Evolutionary conservation across 2,888 invertebrate genomes (phyloP).

Genomic region (Congeria kusceri): DNA sequence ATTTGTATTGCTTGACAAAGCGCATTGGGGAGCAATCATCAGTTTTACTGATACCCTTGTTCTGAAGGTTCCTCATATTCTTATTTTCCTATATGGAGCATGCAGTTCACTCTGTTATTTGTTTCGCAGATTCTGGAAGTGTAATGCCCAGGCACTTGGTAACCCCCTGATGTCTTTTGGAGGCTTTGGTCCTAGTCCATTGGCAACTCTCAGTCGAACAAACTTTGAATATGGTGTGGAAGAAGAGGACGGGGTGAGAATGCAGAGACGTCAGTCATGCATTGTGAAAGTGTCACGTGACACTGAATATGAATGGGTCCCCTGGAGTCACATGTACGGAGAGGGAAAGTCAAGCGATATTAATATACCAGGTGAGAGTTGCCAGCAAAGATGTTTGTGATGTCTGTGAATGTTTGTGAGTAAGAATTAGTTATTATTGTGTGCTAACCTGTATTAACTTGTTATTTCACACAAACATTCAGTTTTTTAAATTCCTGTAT

Average conservation of each 20-base stretch:
- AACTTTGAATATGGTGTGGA: constrained; percentile 72
- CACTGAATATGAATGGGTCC: constrained; percentile 90
- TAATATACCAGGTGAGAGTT: constrained; percentile 90
- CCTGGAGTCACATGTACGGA: constrained; percentile 93
- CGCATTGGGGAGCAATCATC: too few species aligned
- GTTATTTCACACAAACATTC: too few species aligned
- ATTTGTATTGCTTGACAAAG: too few species aligned
- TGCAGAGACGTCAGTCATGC: constrained; percentile 57
- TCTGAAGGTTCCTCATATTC: too few species aligned
- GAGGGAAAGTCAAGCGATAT: constrained; percentile 89
- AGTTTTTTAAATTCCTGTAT: too few species aligned
- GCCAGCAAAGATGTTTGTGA: too few species aligned
- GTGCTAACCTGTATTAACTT: too few species aligned
- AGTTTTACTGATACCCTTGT: too few species aligned
- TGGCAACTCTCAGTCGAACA: constrained; percentile 32
- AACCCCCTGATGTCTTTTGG: constrained; percentile 11
- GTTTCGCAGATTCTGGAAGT: constrained; percentile 81
- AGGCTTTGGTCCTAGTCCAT: constrained; percentile 10
- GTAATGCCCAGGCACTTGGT: constrained; percentile 68
- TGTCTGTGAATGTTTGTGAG: too few species aligned
- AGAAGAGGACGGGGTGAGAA: constrained; percentile 64
- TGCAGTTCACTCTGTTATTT: neutral
- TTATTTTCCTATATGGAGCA: neutral
- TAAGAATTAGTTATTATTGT: too few species aligned
- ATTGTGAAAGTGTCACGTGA: constrained; percentile 59